These are phyloP conservation scores for Microcebus griseorufus DNA, from an alignment of 2,113 vertebrate genomes.

Conservation along the genomic window DNA sequence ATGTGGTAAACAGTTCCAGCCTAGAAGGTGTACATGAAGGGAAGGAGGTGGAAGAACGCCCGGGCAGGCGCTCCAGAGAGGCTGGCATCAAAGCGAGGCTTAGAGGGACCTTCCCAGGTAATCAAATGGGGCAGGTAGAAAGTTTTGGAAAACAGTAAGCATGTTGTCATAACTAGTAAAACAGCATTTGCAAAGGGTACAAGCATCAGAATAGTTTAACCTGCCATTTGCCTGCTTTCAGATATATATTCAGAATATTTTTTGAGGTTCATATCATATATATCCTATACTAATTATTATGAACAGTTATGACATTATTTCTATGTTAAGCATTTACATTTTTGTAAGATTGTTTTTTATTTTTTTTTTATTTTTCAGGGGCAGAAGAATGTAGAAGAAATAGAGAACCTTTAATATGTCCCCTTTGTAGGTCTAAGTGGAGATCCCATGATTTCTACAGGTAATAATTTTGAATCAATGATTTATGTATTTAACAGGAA, in stretches of 20 bases:
- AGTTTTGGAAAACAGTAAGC: neutral
- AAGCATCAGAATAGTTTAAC: neutral
- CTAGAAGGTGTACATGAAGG: neutral
- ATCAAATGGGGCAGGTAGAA: neutral
- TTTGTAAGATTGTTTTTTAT: neutral
- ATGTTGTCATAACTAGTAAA: neutral
- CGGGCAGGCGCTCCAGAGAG: neutral
- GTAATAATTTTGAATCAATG: conserved; percentile 78
- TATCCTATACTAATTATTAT: neutral
- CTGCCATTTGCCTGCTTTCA: neutral
- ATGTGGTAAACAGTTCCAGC: neutral
- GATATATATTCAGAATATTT: neutral
- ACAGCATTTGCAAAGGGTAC: neutral
- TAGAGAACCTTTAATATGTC: conserved; percentile 93
- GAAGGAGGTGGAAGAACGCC: neutral
- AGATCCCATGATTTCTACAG: conserved; percentile 93
- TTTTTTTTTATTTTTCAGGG: conserved; percentile 84
- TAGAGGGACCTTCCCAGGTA: neutral
- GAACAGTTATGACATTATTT: neutral
- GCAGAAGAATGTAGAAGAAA: conserved; percentile 95
- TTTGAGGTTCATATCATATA: neutral
- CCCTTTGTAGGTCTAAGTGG: conserved; percentile 94
- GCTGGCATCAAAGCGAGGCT: neutral
- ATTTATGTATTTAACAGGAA: neutral
- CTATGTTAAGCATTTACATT: neutral